phyloP scores from a whole-genome alignment of 1,140 invertebrate species.

The Fopius arisanus region DNA sequence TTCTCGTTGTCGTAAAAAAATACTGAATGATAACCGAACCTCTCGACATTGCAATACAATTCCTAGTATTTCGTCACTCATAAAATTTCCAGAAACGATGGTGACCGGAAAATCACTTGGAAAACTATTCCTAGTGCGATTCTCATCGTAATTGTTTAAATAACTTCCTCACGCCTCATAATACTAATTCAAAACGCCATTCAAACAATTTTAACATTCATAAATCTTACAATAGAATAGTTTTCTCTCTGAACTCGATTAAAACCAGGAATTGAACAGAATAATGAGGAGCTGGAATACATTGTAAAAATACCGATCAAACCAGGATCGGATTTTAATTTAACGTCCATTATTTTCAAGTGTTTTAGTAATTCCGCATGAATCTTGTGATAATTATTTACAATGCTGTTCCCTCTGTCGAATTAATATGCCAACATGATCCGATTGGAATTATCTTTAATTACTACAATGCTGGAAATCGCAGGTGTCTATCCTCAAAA shows the following conservation, averaged over 20 bases:
- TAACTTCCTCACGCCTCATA: not conserved
- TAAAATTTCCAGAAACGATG: no score
- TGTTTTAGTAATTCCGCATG: not conserved
- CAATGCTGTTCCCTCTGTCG: not conserved
- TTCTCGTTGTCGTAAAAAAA: not conserved
- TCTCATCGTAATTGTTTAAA: no score
- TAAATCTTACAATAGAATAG: not conserved
- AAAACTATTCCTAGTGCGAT: no score
- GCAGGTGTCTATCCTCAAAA: not conserved
- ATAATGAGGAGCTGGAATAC: not conserved
- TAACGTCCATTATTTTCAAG: not conserved
- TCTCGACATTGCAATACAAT: not conserved
- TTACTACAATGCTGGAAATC: not conserved
- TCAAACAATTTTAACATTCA: not conserved
- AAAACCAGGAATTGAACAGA: not conserved
- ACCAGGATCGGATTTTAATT: not conserved
- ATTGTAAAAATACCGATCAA: slow-evolving; percentile 2
- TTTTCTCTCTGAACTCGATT: not conserved
- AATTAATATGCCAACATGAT: not conserved
- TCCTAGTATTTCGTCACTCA: not conserved
- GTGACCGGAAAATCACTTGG: no score
- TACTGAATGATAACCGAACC: not conserved
- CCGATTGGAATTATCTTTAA: not conserved
- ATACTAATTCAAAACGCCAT: slow-evolving; percentile 1
- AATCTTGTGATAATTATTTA: not conserved